phyloP scores from a whole-genome alignment of 2,888 invertebrate species.

The Conus canariensis region DNA sequence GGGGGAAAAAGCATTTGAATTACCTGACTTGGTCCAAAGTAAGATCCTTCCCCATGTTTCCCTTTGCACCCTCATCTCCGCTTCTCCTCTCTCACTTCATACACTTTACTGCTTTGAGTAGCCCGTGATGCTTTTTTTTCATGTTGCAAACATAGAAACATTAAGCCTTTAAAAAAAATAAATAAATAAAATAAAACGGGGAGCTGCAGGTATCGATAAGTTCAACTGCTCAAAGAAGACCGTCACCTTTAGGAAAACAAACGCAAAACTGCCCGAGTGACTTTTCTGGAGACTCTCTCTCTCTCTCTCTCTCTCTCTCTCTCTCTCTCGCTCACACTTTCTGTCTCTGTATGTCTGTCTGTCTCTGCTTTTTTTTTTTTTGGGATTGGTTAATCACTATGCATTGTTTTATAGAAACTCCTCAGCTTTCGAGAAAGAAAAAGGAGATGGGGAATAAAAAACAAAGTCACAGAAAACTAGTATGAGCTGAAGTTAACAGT shows the following conservation, averaged over 20 bases:
- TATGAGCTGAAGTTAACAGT: too few species aligned
- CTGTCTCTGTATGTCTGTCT: slow-evolving; percentile 27
- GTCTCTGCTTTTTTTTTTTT: slow-evolving; percentile 37
- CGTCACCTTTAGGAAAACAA: background rate
- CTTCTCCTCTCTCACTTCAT: background rate
- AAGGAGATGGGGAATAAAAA: too few species aligned
- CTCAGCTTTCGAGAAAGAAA: background rate
- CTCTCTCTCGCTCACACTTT: background rate
- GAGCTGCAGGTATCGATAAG: background rate
- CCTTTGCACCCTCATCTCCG: too few species aligned
- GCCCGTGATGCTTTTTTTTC: background rate
- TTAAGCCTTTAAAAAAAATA: too few species aligned
- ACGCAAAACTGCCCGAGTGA: too few species aligned
- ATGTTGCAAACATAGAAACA: background rate
- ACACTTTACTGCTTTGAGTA: background rate
- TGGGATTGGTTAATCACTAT: background rate
- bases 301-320: background rate
- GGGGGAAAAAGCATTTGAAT: too few species aligned
- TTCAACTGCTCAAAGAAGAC: background rate
- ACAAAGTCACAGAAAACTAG: background rate
- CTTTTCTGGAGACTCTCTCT: background rate
- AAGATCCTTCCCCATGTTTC: too few species aligned
- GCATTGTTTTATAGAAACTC: too few species aligned
- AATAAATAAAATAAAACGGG: too few species aligned
- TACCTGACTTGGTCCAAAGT: background rate